These are phyloP conservation scores for Cephalophus harveyi DNA, from an alignment of 2,113 vertebrate genomes.

Conservation along the genomic window DNA sequence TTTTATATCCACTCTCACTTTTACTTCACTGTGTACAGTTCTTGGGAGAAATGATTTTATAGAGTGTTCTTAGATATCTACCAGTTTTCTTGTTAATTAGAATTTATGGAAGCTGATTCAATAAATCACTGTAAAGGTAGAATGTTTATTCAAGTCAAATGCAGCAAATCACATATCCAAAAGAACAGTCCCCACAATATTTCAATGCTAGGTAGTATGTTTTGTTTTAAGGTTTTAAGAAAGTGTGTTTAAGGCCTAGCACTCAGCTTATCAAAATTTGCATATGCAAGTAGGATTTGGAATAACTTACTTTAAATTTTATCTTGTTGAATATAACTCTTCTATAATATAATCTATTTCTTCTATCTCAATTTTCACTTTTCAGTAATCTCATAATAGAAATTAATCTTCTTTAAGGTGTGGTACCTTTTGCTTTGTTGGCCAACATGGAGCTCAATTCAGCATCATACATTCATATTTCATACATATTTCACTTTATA, in stretches of 20 bases:
- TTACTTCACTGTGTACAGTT: constrained; percentile 58
- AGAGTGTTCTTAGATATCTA: not conserved
- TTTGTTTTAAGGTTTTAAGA: not conserved
- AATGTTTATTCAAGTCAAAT: not conserved
- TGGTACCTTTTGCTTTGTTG: not conserved
- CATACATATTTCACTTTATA: not conserved
- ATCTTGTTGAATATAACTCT: constrained; percentile 10
- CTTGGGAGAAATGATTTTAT: constrained; percentile 32
- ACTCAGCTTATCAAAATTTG: constrained; percentile 12
- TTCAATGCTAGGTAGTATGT: not conserved
- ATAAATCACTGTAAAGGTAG: not conserved
- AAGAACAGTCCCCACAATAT: not conserved
- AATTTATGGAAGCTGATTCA: constrained; percentile 26
- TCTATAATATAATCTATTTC: constrained; percentile 25
- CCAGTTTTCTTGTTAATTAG: constrained; percentile 29
- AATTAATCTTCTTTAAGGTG: constrained; percentile 21
- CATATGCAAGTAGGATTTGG: not conserved
- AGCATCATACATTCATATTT: not conserved
- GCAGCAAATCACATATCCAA: not conserved
- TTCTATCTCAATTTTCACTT: constrained; percentile 29
- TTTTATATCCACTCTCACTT: constrained; percentile 72
- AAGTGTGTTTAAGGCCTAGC: not conserved
- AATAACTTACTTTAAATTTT: constrained; percentile 50
- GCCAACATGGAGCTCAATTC: not conserved
- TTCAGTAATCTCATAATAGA: constrained; percentile 19